phyloP scores from a whole-genome alignment of 2,888 invertebrate species.

The Campoletis raptor region DNA sequence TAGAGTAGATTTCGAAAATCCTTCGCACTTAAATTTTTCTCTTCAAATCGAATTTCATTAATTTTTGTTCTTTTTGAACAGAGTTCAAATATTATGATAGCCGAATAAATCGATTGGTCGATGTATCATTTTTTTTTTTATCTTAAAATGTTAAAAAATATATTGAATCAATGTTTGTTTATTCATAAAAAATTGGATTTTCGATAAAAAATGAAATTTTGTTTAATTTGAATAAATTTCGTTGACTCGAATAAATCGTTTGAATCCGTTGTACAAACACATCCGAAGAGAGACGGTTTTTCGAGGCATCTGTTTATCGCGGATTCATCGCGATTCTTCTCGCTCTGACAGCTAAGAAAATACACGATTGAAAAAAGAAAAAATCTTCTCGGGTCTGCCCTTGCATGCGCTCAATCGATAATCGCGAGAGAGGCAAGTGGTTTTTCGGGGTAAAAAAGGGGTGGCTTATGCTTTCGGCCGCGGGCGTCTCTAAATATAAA shows the following conservation, averaged over 20 bases:
- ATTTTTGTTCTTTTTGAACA: not conserved
- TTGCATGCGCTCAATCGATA: conserved; percentile 82
- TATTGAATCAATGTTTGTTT: not conserved
- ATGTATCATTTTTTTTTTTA: not conserved
- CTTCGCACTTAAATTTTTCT: conserved; percentile 18
- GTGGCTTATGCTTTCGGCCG: conserved; percentile 73
- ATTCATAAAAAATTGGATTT: not conserved
- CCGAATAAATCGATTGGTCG: not conserved
- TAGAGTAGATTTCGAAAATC: conserved; percentile 61
- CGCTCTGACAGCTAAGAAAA: conserved; percentile 54
- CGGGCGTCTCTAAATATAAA: conserved; percentile 44
- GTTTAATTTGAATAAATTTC: not conserved
- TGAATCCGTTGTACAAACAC: conserved; percentile 4
- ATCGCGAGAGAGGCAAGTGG: conserved; percentile 81
- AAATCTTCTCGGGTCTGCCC: conserved; percentile 47
- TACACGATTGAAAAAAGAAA: conserved; percentile 66
- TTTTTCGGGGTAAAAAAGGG: conserved; percentile 77
- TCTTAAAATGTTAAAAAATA: not conserved
- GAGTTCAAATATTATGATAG: too few species aligned
- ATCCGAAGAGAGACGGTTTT: conserved; percentile 6
- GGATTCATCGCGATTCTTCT: conserved; percentile 44
- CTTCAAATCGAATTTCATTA: conserved; percentile 12
- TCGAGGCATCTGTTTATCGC: conserved; percentile 26
- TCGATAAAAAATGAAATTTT: not conserved
- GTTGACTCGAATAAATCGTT: conserved; percentile 10